phyloP scores from a whole-genome alignment of 2,888 invertebrate species.

The Agelastica alni region DNA sequence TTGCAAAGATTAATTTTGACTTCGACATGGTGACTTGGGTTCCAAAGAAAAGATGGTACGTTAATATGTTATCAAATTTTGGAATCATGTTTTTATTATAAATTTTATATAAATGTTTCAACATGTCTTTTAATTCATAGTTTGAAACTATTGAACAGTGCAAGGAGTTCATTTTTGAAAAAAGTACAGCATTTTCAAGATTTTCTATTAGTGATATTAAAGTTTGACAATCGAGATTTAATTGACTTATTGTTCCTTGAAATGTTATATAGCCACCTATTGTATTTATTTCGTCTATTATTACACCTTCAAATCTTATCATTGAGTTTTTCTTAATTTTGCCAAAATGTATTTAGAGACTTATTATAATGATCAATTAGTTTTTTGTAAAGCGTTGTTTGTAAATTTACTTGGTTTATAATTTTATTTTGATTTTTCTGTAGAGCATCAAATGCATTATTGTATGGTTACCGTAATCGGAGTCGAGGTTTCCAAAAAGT shows the following conservation, averaged over 20 bases:
- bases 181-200: too few relatives aligned
- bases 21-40: not conserved
- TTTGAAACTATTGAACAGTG: not conserved
- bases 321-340: not conserved
- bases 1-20: not conserved
- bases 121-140: not conserved
- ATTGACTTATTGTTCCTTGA: too few relatives aligned
- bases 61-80: not conserved
- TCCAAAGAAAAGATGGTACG: too few relatives aligned
- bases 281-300: too few relatives aligned
- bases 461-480: not conserved
- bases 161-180: not conserved
- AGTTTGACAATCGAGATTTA: too few relatives aligned
- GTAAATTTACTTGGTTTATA: not conserved
- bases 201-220: too few relatives aligned
- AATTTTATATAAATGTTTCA: not conserved
- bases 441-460: not conserved
- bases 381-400: not conserved
- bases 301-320: not conserved
- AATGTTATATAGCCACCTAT: too few relatives aligned
- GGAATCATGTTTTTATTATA: not conserved
- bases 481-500: not conserved
- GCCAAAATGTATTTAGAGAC: not conserved
- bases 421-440: not conserved
- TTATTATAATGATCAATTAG: not conserved